These are phyloP conservation scores for Neoascia interrupta DNA, from an alignment of 2,888 invertebrate genomes.

Conservation along the genomic window DNA sequence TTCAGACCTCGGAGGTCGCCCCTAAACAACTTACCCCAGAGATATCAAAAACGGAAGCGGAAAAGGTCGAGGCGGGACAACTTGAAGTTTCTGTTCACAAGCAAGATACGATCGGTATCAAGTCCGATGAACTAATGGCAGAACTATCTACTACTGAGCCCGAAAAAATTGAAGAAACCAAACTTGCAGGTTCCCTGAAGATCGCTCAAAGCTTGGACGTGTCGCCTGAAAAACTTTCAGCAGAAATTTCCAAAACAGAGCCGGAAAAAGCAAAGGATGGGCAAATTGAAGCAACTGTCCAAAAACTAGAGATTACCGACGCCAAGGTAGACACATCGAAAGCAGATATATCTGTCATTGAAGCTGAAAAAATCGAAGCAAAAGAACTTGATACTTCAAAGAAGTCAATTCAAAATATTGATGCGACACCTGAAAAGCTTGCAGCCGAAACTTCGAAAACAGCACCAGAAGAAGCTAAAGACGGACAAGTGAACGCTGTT, in stretches of 20 bases:
- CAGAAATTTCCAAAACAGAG: neutral
- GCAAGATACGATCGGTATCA: neutral
- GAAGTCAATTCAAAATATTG: neutral
- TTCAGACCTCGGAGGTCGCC: neutral
- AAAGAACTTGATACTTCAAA: constrained; percentile 2
- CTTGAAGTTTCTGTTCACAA: neutral
- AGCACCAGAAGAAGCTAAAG: neutral
- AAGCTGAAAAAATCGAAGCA: neutral
- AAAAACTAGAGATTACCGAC: neutral
- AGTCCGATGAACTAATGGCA: constrained; percentile 5
- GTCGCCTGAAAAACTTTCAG: neutral
- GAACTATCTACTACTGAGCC: constrained; percentile 13
- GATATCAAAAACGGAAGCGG: neutral
- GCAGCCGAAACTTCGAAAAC: neutral
- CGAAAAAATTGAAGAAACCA: neutral
- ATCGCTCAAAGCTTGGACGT: neutral
- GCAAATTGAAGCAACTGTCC: neutral
- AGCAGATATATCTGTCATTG: neutral
- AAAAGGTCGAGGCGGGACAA: neutral
- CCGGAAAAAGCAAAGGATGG: neutral
- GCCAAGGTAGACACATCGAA: neutral
- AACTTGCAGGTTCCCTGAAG: neutral
- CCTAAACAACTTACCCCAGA: neutral
- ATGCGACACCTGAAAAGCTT: neutral
- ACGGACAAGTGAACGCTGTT: neutral